These are phyloP conservation scores for Hemibagrus wyckioides DNA, from an alignment of 2,113 vertebrate species.

Conservation along the genomic window DNA sequence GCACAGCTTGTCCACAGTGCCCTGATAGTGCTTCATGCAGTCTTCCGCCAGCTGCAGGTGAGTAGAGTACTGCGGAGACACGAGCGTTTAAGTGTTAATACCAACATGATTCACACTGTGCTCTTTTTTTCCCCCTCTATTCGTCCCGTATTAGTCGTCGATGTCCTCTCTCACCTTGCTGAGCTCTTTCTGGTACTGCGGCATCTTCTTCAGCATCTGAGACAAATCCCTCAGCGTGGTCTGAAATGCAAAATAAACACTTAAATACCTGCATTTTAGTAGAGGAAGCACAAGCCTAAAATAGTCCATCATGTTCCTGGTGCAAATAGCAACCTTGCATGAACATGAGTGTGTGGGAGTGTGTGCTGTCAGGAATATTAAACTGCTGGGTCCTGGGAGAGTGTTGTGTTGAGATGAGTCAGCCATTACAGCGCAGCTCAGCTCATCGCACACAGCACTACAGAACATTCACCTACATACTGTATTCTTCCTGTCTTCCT, in stretches of 20 bases:
- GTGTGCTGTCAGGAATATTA: conserved; percentile 20
- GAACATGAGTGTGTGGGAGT: background rate
- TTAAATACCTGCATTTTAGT: background rate
- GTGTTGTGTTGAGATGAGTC: conserved; percentile 29
- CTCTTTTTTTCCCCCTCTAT: background rate
- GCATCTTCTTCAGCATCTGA: conserved; percentile 99
- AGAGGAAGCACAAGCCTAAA: background rate
- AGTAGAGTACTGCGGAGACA: conserved; percentile 84
- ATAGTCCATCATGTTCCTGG: background rate
- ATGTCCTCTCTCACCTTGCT: conserved; percentile 83
- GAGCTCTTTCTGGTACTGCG: conserved; percentile 98
- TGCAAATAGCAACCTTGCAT: background rate
- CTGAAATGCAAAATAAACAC: conserved; percentile 65
- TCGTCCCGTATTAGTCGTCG: background rate
- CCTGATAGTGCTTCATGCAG: conserved; percentile 99
- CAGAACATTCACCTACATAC: background rate
- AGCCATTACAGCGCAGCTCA: conserved; percentile 21
- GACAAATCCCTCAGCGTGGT: conserved; percentile 96
- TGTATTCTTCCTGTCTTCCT: conserved; percentile 12
- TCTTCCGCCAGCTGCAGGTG: conserved; percentile 97
- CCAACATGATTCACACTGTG: background rate
- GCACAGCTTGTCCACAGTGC: conserved; percentile 95
- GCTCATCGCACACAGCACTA: background rate
- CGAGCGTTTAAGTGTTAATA: conserved; percentile 1
- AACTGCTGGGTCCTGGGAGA: background rate